Conservation (phyloP, 2,113 vertebrate species). For the Elephas maximus region DNA sequence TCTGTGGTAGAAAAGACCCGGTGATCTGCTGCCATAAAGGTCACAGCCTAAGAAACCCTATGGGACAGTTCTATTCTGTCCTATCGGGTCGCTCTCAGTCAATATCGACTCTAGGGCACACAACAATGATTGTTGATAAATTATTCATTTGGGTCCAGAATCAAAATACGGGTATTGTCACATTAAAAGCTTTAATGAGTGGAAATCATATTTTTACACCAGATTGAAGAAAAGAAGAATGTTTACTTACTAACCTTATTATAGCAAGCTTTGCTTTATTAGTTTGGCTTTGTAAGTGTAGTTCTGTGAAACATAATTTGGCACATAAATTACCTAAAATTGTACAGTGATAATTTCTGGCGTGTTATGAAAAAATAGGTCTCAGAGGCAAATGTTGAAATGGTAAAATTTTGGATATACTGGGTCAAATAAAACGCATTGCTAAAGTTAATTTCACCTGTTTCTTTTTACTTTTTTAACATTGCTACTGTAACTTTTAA, state of each 20-base stretch:
- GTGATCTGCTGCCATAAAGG: neutral
- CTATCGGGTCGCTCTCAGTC: neutral
- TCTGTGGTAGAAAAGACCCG: neutral
- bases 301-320: neutral
- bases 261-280: neutral
- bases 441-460: neutral
- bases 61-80: neutral
- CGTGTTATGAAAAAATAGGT: neutral
- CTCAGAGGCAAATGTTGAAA: neutral
- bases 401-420: neutral
- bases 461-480: slow-evolving; percentile 6
- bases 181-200: neutral
- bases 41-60: neutral
- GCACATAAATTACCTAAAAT: neutral
- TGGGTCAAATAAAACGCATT: neutral
- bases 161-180: neutral
- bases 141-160: neutral
- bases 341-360: neutral
- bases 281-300: neutral
- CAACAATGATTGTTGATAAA: neutral
- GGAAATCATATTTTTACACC: neutral
- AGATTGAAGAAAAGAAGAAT: neutral
- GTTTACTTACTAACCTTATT: neutral
- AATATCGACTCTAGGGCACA: neutral
- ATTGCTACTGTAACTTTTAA: neutral